Percentiles rank a stretch among this genome's conserved stretches.
Evolutionary conservation across 2,888 invertebrate genomes (phyloP).

Genomic region (Boloria euphrosyne): DNA sequence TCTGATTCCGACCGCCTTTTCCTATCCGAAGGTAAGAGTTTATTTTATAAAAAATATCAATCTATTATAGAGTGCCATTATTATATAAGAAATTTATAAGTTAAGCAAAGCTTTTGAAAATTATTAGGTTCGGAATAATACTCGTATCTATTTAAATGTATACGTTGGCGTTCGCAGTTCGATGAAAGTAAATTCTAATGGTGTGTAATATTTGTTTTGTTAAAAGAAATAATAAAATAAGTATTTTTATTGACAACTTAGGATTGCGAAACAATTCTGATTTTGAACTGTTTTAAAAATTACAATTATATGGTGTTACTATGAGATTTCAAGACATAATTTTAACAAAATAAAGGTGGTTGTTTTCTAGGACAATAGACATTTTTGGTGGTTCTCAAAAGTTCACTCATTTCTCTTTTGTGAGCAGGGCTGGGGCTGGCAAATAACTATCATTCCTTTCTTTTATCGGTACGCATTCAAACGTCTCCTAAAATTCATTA

Average conservation of each 20-base stretch:
- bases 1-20: constrained; percentile 75
- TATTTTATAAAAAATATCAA: not conserved
- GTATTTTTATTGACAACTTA: no score
- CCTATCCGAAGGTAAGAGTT: constrained; percentile 69
- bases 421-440: constrained; percentile 29
- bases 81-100: not conserved
- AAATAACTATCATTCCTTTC: constrained; percentile 36
- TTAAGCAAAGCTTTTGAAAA: no score
- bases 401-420: constrained; percentile 26
- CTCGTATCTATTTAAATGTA: no score
- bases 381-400: constrained; percentile 19
- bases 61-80: not conserved
- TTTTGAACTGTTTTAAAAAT: no score
- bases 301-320: not conserved
- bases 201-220: no score
- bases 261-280: no score
- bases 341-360: not conserved
- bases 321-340: not conserved
- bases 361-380: constrained; percentile 13
- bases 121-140: no score
- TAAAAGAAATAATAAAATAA: no score
- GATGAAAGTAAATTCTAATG: no score
- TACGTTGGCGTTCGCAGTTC: no score
- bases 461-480: constrained; percentile 33
- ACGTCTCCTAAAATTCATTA: not conserved